Conservation (phyloP, 2,113 vertebrate species). For the Bucco capensis region DNA sequence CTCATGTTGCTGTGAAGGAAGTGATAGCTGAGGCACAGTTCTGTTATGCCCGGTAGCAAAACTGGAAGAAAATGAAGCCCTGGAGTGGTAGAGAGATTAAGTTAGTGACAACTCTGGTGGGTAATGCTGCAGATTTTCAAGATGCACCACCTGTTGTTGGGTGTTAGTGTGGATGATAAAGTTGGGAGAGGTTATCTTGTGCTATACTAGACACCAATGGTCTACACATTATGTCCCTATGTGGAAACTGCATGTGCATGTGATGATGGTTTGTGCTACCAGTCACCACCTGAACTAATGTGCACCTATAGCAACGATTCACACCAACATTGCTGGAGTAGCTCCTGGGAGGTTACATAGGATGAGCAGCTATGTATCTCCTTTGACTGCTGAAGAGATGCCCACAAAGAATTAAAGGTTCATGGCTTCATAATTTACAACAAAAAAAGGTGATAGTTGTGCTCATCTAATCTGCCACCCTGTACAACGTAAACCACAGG, state of each 20-base stretch:
- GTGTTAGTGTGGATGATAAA: not conserved
- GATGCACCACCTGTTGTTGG: rapidly evolving
- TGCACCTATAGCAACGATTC: not conserved
- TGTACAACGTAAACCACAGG: not conserved
- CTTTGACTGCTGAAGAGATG: not conserved
- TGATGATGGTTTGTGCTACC: not conserved
- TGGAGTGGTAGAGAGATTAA: not conserved
- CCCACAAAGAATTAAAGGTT: not conserved
- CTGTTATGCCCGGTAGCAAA: not conserved
- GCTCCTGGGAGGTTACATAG: not conserved
- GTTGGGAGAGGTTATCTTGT: not conserved
- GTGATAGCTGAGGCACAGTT: not conserved
- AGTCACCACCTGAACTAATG: not conserved
- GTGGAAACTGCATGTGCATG: not conserved
- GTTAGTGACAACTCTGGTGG: not conserved
- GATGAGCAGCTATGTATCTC: not conserved
- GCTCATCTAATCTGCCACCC: not conserved
- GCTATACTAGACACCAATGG: not conserved
- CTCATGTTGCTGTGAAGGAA: not conserved
- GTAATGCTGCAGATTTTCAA: not conserved
- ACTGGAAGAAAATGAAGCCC: not conserved
- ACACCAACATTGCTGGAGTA: not conserved
- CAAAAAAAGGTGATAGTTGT: not conserved
- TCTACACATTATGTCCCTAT: not conserved
- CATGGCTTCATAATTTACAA: not conserved